A percentile compares a stretch with the other conserved stretches of the same genome.
phyloP scores from a whole-genome alignment of 2,888 invertebrate genomes.

The Notodonta ziczac region DNA sequence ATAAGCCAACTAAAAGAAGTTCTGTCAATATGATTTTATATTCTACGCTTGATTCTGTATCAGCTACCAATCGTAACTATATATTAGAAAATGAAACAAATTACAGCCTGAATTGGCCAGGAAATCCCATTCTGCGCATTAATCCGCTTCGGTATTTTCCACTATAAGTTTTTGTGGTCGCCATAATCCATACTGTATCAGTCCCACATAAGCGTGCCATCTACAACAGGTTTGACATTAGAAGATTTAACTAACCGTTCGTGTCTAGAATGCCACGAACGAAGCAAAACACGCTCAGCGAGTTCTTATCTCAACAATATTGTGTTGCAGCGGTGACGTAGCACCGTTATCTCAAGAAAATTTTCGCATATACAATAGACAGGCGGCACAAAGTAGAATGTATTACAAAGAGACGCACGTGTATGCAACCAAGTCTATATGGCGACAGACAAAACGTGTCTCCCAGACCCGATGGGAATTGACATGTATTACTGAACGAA shows the following conservation, averaged over 20 bases:
- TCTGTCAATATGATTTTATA: too few species aligned
- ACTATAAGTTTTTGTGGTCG: too few species aligned
- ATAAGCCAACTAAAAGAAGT: too few species aligned
- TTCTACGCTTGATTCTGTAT: too few species aligned
- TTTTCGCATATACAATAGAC: slow-evolving; percentile 41
- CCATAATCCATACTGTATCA: too few species aligned
- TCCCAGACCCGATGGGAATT: slow-evolving; percentile 31
- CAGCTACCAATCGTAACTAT: too few species aligned
- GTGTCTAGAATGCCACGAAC: not conserved
- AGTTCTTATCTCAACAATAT: slow-evolving; percentile 30
- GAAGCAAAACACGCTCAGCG: slow-evolving; percentile 4
- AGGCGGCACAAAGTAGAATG: slow-evolving; percentile 24
- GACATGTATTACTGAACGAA: slow-evolving; percentile 28
- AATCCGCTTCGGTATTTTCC: too few species aligned
- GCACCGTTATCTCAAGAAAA: slow-evolving; percentile 37
- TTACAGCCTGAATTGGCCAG: too few species aligned
- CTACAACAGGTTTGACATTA: too few species aligned
- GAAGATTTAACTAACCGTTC: not conserved
- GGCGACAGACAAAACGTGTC: slow-evolving; percentile 14
- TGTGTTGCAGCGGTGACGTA: slow-evolving; percentile 23
- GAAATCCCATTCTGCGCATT: too few species aligned
- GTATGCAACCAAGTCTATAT: slow-evolving; percentile 32
- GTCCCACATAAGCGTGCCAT: too few species aligned
- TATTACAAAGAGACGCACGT: slow-evolving; percentile 35
- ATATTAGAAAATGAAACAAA: too few species aligned